A percentile compares a stretch with the other conserved stretches of the same genome.
These are phyloP conservation scores for Cynopterus sphinx DNA, from an alignment of 2,797 vertebrate genomes.

Conservation along the genomic window DNA sequence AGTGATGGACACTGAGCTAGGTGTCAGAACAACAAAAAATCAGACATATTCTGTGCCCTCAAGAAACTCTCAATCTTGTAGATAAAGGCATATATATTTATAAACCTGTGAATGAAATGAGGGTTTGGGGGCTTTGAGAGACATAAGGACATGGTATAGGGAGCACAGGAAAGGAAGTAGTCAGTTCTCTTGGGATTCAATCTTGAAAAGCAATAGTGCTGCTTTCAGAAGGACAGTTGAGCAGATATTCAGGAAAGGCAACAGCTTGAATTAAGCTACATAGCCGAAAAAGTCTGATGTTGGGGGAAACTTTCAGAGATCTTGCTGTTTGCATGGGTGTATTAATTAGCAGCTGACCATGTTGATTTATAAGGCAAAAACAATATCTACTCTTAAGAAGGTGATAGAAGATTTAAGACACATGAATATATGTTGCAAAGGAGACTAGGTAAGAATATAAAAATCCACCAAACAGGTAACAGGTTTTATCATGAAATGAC, in stretches of 20 bases:
- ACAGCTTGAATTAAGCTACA: background rate
- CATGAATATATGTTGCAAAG: background rate
- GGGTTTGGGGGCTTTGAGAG: background rate
- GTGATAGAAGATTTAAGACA: background rate
- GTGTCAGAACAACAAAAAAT: background rate
- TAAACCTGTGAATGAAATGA: background rate
- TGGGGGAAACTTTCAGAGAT: background rate
- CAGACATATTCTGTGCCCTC: background rate
- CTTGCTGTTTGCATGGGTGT: background rate
- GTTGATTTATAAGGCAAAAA: background rate
- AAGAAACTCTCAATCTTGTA: background rate
- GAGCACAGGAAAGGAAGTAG: background rate
- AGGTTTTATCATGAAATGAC: background rate
- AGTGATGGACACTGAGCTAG: background rate
- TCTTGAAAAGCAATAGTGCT: background rate
- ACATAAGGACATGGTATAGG: background rate
- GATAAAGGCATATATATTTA: background rate
- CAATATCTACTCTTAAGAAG: background rate
- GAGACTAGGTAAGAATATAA: background rate
- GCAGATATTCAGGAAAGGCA: background rate
- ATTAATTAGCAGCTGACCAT: background rate
- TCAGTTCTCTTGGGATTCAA: background rate
- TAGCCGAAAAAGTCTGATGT: background rate
- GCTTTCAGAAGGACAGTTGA: background rate
- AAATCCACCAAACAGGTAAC: background rate